Evolutionary conservation across 2,113 vertebrate species (phyloP), one percentile per base, ranked within the genome.

Genomic region (Cyprinodon tularosa): DNA sequence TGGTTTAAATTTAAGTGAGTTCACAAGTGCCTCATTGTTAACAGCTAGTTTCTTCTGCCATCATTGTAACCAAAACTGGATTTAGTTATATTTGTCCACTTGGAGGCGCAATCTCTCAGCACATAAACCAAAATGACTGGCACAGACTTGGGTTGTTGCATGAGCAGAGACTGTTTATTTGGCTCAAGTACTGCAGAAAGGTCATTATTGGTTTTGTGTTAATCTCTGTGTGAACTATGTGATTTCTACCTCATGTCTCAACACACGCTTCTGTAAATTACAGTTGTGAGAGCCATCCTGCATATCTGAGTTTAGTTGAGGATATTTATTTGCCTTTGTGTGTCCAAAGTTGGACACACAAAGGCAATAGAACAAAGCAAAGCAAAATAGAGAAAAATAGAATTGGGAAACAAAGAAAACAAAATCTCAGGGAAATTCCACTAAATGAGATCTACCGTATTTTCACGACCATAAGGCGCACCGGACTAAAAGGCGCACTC

Each of bases 321-420:
- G 82, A 81, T 88, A 82, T 89, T 80, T 89, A 80, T 89, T 90
- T 84, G 89, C n/a, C n/a, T n/a, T n/a, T n/a, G n/a, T n/a, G n/a
- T n/a, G n/a, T n/a, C n/a, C n/a, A n/a, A n/a, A 67, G 78, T 84
- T 89, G 95, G 96, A 94, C 93, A 92, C 93, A 91, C 94, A 87
- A 90, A 91, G 96, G 96, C 96, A 96, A 95, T 95, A 95, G 94
- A 88, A 37, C 53, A 39, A 13, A 61, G n/a, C n/a, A 38, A 73
- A 91, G 91, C 89, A 89, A 91, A 87, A 83, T 74, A 80, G 83
- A 90, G 72, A 68, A 77, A 92, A 71, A 87, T 82, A 87, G 79
- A 89, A 87, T 81, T 82, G 78, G 75, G 70, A 95, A 88, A 59
- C 83, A 88, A 86, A 89, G 88, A 88, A 90, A 92, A 89, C 84